Conservation (phyloP, 2,888 invertebrate genomes). For the Amblyjoppa fuscipennis region DNA sequence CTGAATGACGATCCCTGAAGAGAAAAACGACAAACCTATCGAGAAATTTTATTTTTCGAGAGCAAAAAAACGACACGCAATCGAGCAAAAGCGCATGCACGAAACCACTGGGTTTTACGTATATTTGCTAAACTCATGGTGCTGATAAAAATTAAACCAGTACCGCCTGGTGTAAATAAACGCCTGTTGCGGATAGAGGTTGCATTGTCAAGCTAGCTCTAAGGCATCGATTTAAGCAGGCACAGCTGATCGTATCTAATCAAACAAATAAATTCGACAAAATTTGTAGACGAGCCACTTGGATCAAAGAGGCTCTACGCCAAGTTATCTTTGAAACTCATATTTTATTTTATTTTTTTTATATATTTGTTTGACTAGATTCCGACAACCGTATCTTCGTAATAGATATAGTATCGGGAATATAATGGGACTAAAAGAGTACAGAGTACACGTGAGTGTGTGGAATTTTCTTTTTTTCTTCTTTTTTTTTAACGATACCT, state of each 20-base stretch:
- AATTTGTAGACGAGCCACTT: background rate
- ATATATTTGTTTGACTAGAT: background rate
- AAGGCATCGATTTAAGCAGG: slow-evolving; percentile 18
- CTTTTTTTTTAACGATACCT: slow-evolving; percentile 67
- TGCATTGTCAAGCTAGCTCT: slow-evolving; percentile 44
- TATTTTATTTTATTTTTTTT: background rate
- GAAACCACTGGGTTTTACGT: slow-evolving; percentile 22
- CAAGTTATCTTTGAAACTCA: background rate
- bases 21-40: background rate
- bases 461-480: slow-evolving; percentile 41
- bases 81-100: slow-evolving; percentile 61
- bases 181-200: slow-evolving; percentile 57
- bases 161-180: slow-evolving; percentile 57
- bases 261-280: background rate
- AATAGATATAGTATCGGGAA: slow-evolving; percentile 53
- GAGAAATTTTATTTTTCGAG: background rate
- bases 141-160: slow-evolving; percentile 62
- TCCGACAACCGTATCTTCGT: slow-evolving; percentile 6
- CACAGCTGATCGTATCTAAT: slow-evolving; percentile 11
- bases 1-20: slow-evolving; percentile 16
- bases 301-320: background rate
- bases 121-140: slow-evolving; percentile 57
- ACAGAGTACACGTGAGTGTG: slow-evolving; percentile 66
- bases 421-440: slow-evolving; percentile 61
- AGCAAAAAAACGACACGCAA: slow-evolving; percentile 5